Conservation (phyloP, 2,888 invertebrate genomes). For the Drosophila longiperda region DNA sequence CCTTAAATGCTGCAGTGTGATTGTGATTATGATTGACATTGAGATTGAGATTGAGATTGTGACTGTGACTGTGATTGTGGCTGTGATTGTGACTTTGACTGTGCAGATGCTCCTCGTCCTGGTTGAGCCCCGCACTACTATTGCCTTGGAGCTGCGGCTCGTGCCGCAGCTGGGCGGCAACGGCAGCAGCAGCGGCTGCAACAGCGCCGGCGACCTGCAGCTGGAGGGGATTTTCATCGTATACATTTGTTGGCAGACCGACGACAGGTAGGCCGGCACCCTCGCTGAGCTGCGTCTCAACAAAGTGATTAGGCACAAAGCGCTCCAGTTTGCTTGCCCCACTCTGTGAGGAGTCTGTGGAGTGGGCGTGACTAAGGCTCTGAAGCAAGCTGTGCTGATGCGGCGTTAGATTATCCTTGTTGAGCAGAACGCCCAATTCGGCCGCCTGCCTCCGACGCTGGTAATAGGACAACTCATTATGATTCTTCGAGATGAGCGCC, state of each 20-base stretch:
- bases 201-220: constrained; percentile 64
- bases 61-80: constrained; percentile 42
- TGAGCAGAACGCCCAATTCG: constrained; percentile 81
- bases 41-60: constrained; percentile 28
- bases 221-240: constrained; percentile 68
- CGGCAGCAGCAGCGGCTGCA: constrained; percentile 66
- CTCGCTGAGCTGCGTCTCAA: constrained; percentile 83
- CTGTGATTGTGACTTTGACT: constrained; percentile 25
- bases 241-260: constrained; percentile 43
- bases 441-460: constrained; percentile 83
- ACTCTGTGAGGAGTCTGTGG: constrained; percentile 82
- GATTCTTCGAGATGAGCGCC: constrained; percentile 82
- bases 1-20: constrained; percentile 50
- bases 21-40: constrained; percentile 42
- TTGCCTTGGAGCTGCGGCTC: constrained; percentile 42
- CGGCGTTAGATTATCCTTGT: constrained; percentile 77
- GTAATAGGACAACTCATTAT: constrained; percentile 84
- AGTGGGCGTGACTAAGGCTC: constrained; percentile 74
- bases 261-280: constrained; percentile 46
- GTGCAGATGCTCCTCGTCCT: constrained; percentile 35
- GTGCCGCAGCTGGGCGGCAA: constrained; percentile 62
- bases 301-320: constrained; percentile 84
- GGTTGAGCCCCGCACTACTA: not conserved
- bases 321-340: constrained; percentile 82
- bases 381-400: constrained; percentile 76